phyloP scores from a whole-genome alignment of 2,113 vertebrate genomes.

The Catharus bicknelli region DNA sequence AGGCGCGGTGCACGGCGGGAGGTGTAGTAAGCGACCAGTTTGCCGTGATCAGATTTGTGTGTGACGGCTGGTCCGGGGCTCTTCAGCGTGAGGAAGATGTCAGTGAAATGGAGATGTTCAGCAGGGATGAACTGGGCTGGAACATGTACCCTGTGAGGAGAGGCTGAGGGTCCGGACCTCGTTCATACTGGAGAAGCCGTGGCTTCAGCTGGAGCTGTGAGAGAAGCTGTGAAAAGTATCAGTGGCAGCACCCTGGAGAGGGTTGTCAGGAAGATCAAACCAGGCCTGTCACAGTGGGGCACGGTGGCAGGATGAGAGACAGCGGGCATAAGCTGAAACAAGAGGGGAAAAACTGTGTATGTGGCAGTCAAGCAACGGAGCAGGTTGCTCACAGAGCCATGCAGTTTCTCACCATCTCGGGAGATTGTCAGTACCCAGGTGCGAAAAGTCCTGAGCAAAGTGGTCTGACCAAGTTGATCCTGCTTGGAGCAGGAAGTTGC shows the following conservation, averaged over 20 bases:
- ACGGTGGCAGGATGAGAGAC: neutral
- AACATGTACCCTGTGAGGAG: neutral
- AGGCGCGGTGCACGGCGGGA: neutral
- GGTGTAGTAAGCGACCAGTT: neutral
- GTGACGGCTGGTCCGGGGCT: neutral
- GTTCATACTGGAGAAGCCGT: neutral
- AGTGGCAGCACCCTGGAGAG: neutral
- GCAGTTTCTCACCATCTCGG: neutral
- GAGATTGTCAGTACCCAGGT: neutral
- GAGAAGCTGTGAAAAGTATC: neutral
- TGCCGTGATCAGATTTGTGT: fast-evolving
- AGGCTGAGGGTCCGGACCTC: neutral
- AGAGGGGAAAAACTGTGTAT: neutral
- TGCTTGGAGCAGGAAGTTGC: neutral
- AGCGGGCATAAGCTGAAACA: neutral
- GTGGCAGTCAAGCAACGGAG: neutral
- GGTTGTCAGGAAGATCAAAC: neutral
- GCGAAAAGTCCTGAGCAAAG: neutral
- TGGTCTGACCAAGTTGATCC: neutral
- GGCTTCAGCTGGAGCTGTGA: neutral
- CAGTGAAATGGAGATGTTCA: neutral
- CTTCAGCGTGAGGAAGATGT: fast-evolving
- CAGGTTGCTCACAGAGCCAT: neutral
- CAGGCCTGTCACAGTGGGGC: neutral
- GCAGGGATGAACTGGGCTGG: neutral